phyloP scores from a whole-genome alignment of 2,113 vertebrate species.

The Clinocottus analis region DNA sequence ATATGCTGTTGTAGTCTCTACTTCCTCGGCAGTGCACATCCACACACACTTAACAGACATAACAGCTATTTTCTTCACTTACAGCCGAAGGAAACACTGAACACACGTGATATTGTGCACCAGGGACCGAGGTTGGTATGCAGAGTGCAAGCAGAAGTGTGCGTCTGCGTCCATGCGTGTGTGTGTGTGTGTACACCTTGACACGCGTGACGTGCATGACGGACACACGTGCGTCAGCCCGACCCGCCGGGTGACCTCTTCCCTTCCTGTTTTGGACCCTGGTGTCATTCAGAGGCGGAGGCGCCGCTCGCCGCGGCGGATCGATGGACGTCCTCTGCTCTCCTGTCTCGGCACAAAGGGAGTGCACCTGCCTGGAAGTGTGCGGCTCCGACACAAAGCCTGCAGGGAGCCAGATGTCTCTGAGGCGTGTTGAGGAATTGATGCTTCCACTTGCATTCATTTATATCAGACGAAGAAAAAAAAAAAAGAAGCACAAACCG shows the following conservation, averaged over 20 bases:
- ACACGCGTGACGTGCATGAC: constrained; percentile 34
- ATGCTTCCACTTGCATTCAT: constrained; percentile 62
- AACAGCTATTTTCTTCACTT: too few relatives aligned
- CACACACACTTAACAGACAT: too few relatives aligned
- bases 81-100: too few relatives aligned
- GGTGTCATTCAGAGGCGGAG: constrained; percentile 66
- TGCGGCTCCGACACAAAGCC: constrained; percentile 68
- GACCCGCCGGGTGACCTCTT: constrained; percentile 61
- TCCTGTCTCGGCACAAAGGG: constrained; percentile 69
- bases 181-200: neutral
- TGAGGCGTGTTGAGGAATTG: constrained; percentile 65
- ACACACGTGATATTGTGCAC: too few relatives aligned
- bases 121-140: neutral
- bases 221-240: constrained; percentile 55
- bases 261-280: constrained; percentile 62
- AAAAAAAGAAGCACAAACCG: constrained; percentile 2
- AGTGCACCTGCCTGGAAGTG: constrained; percentile 71
- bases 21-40: too few relatives aligned
- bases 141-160: neutral
- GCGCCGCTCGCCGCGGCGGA: constrained; percentile 67
- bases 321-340: constrained; percentile 64
- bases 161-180: neutral
- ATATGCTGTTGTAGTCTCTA: too few relatives aligned
- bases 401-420: constrained; percentile 71
- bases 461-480: constrained; percentile 33